Conservation (phyloP, 23 tunicate genomes). For the Styela plicata region DNA sequence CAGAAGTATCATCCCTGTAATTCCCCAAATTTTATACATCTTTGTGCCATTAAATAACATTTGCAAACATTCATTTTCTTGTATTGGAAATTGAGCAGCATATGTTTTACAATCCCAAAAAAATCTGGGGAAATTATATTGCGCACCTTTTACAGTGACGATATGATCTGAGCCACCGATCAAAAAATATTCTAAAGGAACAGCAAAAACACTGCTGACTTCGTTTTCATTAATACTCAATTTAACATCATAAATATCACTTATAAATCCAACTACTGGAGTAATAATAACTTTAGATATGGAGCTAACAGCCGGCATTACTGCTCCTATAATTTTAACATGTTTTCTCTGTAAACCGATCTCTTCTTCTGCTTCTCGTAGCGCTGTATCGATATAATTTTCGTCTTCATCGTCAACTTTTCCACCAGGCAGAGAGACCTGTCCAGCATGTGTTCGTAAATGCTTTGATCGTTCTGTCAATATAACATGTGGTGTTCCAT, state of each 20-base stretch:
- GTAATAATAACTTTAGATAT: slow-evolving; percentile 19
- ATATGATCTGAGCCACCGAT: background rate
- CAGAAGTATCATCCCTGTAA: slow-evolving; percentile 12
- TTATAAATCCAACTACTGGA: slow-evolving; percentile 41
- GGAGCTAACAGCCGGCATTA: slow-evolving; percentile 26
- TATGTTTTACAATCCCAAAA: slow-evolving; percentile 7
- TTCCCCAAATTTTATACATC: slow-evolving; percentile 20
- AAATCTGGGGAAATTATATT: background rate
- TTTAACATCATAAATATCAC: slow-evolving; percentile 9
- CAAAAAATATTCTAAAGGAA: slow-evolving; percentile 25
- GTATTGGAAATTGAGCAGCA: no score
- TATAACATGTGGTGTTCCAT: slow-evolving; percentile 18
- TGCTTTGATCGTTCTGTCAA: slow-evolving; percentile 15
- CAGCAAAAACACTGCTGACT: slow-evolving; percentile 54
- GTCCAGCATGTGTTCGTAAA: slow-evolving; percentile 21
- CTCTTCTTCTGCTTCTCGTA: slow-evolving; percentile 67
- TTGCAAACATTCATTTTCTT: background rate
- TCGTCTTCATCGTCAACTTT: slow-evolving; percentile 50
- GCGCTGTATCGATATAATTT: slow-evolving; percentile 32
- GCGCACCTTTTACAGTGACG: background rate
- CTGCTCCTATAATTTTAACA: slow-evolving; percentile 34
- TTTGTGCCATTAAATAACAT: background rate
- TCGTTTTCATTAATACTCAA: slow-evolving; percentile 32
- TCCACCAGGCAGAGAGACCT: slow-evolving; percentile 59
- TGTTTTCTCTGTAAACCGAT: slow-evolving; percentile 38